These are phyloP conservation scores for Carassius auratus DNA, from an alignment of 2,113 vertebrate genomes.

Conservation along the genomic window DNA sequence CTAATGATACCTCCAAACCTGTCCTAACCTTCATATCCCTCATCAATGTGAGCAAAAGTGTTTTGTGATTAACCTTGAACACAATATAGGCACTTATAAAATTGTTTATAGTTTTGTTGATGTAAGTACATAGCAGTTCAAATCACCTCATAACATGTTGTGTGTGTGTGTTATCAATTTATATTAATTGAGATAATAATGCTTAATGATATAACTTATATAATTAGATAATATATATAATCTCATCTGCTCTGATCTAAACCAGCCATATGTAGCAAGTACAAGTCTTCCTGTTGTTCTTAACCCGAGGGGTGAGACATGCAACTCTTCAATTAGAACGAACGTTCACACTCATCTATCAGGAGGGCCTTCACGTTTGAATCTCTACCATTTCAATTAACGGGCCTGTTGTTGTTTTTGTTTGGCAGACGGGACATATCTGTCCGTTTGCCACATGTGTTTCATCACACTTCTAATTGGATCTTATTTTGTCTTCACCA, in stretches of 20 bases:
- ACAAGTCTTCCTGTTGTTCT: conserved; percentile 18
- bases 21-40: too few species aligned
- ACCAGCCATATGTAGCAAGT: background rate
- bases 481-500: conserved; percentile 70
- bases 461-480: conserved; percentile 77
- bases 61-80: too few species aligned
- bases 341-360: conserved; percentile 6
- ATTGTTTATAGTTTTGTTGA: too few species aligned
- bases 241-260: background rate
- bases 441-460: conserved; percentile 68
- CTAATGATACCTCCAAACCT: too few species aligned
- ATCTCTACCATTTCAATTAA: conserved; percentile 76
- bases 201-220: too few species aligned
- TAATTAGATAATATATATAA: too few species aligned
- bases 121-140: too few species aligned
- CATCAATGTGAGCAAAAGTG: too few species aligned
- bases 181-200: too few species aligned
- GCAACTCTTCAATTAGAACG: conserved; percentile 38
- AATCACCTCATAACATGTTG: too few species aligned
- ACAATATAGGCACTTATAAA: too few species aligned
- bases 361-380: conserved; percentile 64
- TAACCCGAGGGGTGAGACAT: conserved; percentile 29
- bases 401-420: conserved; percentile 68
- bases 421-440: conserved; percentile 61
- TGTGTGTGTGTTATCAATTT: too few species aligned